Evolutionary conservation across 2,797 vertebrate genomes (phyloP).

Genomic region (Notolepis coatsorum): DNA sequence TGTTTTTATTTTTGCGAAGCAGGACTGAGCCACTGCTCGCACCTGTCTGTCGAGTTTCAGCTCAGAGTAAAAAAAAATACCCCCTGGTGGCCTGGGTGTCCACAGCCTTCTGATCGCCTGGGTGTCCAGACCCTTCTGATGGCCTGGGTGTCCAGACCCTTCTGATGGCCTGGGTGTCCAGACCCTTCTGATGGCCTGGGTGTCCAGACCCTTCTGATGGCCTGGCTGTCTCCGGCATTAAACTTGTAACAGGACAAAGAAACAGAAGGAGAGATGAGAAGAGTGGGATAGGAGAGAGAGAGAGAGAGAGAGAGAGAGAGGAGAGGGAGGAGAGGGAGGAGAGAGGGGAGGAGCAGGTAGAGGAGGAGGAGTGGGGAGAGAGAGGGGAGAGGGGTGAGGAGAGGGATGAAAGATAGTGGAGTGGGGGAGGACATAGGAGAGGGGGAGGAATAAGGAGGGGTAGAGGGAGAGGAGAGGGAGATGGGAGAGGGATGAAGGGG

Average conservation of each 20-base stretch:
- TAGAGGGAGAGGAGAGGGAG: conserved; percentile 24
- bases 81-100: too few relatives aligned
- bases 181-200: too few relatives aligned
- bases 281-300: conserved; percentile 24
- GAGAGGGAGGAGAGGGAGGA: conserved; percentile 23
- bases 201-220: conserved; percentile 63
- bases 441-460: conserved; percentile 24
- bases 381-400: conserved; percentile 37
- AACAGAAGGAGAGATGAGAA: conserved; percentile 33
- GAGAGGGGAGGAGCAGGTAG: conserved; percentile 10
- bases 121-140: conserved; percentile 21
- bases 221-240: conserved; percentile 58
- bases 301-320: conserved; percentile 31
- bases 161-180: too few relatives aligned
- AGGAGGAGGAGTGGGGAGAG: conserved; percentile 19
- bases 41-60: too few relatives aligned
- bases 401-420: conserved; percentile 21
- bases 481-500: conserved; percentile 27
- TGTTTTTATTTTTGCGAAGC: too few relatives aligned
- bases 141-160: too few relatives aligned
- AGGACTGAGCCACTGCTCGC: too few relatives aligned
- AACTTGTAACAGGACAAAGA: conserved; percentile 68
- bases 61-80: too few relatives aligned
- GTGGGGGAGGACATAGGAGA: conserved; percentile 31
- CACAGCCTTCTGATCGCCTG: too few relatives aligned